Evolutionary conservation across 2,888 invertebrate species (phyloP), one percentile per base, ranked within the genome.

Genomic region (Danaus chrysippus): DNA sequence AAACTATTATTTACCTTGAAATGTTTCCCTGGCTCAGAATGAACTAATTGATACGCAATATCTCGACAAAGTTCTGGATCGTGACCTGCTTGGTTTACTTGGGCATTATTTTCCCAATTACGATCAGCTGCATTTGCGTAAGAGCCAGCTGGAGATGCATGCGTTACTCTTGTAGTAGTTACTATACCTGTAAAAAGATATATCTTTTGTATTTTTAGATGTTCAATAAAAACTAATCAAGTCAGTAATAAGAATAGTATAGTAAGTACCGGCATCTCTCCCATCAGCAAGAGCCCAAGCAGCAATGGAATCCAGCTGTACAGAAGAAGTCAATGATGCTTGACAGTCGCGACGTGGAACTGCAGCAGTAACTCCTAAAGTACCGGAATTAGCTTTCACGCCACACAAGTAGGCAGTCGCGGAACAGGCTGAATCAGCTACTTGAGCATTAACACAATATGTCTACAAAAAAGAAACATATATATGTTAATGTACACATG

Each of bases 161-260:
- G 95, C 0, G 96, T 96, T 0, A 96, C 88, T 58, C 95, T 91
- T 0, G 95, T 94, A 0, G 94, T 95, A 0, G 96, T 96, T 8
- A 96, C 95, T 3, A 94, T 76, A 8, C 94, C 94, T 65, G n/a
- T 41, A 23, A 34, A 34, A 6, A 34, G 8, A 6, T 34, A 34
- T 34, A 3, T 23, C 3, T 34, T 34, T 34, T 34, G 23, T 34
- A 34, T 6, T 6, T 34, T 2, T 34, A 34, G 23, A 34, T 5
- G 6, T 34, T 34, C 23, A 34, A 34, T 6, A 8, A 34, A 34
- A 34, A 6, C 3, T 34, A 34, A 34, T 5, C 23, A 34, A 34
- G 2, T 34, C 23, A 34, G 12, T 34, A 42, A 2, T 11, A 9
- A 15, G 12, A 9, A 12, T 6, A 17, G 12, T 12, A 13, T 8